Evolutionary conservation across 2,888 invertebrate species (phyloP), one percentile per base, ranked within the genome.

Genomic region (Polylopha cassiicola): DNA sequence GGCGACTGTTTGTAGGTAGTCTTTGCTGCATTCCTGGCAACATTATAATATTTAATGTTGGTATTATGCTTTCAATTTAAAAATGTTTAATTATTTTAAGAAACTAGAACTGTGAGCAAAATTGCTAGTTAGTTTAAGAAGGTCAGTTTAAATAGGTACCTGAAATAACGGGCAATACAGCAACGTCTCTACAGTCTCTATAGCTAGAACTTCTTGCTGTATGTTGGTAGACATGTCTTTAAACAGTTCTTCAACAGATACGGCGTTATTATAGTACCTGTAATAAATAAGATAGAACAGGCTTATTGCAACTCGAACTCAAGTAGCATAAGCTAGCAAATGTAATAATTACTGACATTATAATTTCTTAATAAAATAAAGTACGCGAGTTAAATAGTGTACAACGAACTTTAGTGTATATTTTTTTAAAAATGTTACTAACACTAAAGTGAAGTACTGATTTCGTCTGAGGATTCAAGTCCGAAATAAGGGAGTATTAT

Each of bases 231-330:
- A 82, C 75, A 81, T 75, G 29, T 81, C 73, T 41, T 62, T 55
- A 26, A 85, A 82, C 46, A 85, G 59, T 47, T 82, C 81, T 2
- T 73, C 60, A 0, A 66, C 64, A 0, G 76, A 71, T 1, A 85
- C 74, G 0, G 79, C 75, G 23, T 70, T 71, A 28, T 84, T 85
- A 43, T 82, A 82, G 51, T 82, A 85, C 84, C 84, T 85, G 22
- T 6, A 23, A 32, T 11, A 24, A n/a, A n/a, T n/a, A n/a, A n/a
- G n/a, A 6, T 16, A 24, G 2, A 21, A 5, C 15, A 36, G 3
- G 3, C 2, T 15, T 7, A 4, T 10, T 14, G 2, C 3, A n/a
- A 6, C 13, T 11, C 7, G 4, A 11, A 10, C 5, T 14, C 4
- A 16, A 8, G 2, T n/a, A 26, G 8, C 3, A 8, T 7, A n/a